Evolutionary conservation across 2,797 vertebrate species (phyloP), one percentile per base, ranked within the genome.

Genomic region (Heliangelus exortis): DNA sequence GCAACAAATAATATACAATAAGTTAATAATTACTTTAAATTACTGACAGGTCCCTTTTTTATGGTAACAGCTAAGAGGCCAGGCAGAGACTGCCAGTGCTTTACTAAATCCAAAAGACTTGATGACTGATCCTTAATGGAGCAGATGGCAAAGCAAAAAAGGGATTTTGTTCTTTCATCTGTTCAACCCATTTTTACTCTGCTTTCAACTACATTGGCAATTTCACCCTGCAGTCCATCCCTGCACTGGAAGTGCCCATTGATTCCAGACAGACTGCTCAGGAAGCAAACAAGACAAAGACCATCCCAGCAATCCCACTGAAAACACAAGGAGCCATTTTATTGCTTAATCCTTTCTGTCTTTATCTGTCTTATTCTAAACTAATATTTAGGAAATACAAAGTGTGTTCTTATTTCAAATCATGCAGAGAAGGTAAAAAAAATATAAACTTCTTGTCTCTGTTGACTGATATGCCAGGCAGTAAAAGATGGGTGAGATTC

Each of bases 81-180:
- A 94, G 71, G 77, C 85, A 66, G 62, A 91, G 50, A 34, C 45
- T 71, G 69, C 21, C 88, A 91, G 53, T 39, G 36, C 72, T 90
- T 80, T n/a, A 87, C 57, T 91, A 93, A 91, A 91, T 63, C 54
- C 47, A n/a, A 54, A 76, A 53, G 67, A 88, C 51, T 29, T 80
- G 74, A 87, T 47, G 71, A 86, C 43, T 91, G 71, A 51, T 36
- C 29, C 59, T 91, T 80, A 88, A 87, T 31, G 50, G 59, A 95
- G 83, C 88, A 95, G 92, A 95, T 87, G 92, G 80, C 3, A 3
- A 48, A 91, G 76, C 19, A 83, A 96, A 78, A 93, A 93, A 87
- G 36, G 68, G 87, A 93, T 91, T 96, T 85, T 74, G 48, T 57
- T 93, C 61, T 89, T 90, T 95, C 86, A 83, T 73, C 33, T 67